A percentile compares a stretch with the other conserved stretches of the same genome.
These are phyloP conservation scores for Calosoma granatense DNA, from an alignment of 1,140 invertebrate genomes.

Conservation along the genomic window DNA sequence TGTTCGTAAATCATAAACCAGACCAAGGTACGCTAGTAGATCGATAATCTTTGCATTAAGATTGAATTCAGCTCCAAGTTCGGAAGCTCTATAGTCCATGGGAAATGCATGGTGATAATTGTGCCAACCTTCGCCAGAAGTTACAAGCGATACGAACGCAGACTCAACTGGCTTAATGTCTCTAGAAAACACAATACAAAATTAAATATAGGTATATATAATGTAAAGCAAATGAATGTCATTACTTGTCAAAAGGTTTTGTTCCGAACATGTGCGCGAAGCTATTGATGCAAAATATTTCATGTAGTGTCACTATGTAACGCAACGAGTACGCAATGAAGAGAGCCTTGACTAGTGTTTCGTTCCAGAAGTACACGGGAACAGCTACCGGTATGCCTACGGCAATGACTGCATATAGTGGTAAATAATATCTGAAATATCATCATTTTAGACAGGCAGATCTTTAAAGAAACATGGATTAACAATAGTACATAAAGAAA, in stretches of 20 bases:
- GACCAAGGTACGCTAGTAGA: constrained; percentile 36
- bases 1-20: constrained; percentile 54
- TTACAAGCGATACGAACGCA: constrained; percentile 40
- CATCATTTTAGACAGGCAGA: no score
- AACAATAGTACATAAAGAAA: no score
- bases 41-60: constrained; percentile 38
- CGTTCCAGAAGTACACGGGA: constrained; percentile 70
- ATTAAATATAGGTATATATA: no score
- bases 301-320: constrained; percentile 69
- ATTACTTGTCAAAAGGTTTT: constrained; percentile 73
- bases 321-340: constrained; percentile 68
- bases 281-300: constrained; percentile 84
- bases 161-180: constrained; percentile 46
- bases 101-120: constrained; percentile 71
- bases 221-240: no score
- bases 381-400: constrained; percentile 64
- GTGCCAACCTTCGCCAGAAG: constrained; percentile 53
- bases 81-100: constrained; percentile 58
- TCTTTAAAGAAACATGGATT: no score
- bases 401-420: constrained; percentile 59
- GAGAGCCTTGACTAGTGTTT: constrained; percentile 60
- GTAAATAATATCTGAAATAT: constrained; percentile 62
- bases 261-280: constrained; percentile 77
- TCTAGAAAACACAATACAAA: no score
- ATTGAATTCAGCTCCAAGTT: constrained; percentile 40